Base-by-base conservation (phyloP, 2,113 vertebrate genomes). In the Sphaerodactylus townsendi region DNA sequence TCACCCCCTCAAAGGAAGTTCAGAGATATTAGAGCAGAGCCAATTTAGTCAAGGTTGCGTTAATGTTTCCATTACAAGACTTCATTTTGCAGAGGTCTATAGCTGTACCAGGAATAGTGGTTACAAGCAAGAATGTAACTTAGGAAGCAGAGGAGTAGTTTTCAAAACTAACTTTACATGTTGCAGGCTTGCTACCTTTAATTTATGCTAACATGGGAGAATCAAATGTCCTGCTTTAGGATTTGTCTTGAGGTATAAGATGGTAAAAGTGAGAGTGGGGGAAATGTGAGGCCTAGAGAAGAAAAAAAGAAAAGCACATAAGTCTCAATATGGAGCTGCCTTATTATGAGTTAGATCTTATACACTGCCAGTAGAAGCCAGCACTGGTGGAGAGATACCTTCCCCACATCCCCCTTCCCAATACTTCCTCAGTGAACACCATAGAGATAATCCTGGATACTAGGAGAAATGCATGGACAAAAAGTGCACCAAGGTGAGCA, bases 1-100 rank as follows among this genome's bases (percentile, higher is more conserved):
- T 94, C 65, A 87, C 87, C 93, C 91, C 77, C 39, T 85, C 77
- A 87, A 88, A 95, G 81, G 87, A 95, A 95, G 93, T 94, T 95
- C 93, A 94, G 85, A 82, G 70, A 89, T 94, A 91, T 91, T 87
- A 93, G 56, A 87, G 83, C 86, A 90, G 50, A 64, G 81, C 86
- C 88, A 80, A 9, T 0, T 82, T 87, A 93, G 85, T 93, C 90
- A 88, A 89, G 90, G 73, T 89, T 89, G 9, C 87, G 88, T 83
- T 90, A 91, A 87, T 82, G 78, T 93, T 94, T 89, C 90, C 74
- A 89, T 93, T 93, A 83, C 78, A 82, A 90, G 13, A 81, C 68
- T 86, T 88, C 25, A 41, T 78, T 91, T 91, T 92, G 88, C 46
- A 92, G 68, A 76, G 53, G 66, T 84, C 65, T 86, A 81, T 80